A percentile compares a stretch with the other conserved stretches of the same genome.
Evolutionary conservation across 2,888 invertebrate genomes (phyloP).

Genomic region (Drosophila mayaguana): DNA sequence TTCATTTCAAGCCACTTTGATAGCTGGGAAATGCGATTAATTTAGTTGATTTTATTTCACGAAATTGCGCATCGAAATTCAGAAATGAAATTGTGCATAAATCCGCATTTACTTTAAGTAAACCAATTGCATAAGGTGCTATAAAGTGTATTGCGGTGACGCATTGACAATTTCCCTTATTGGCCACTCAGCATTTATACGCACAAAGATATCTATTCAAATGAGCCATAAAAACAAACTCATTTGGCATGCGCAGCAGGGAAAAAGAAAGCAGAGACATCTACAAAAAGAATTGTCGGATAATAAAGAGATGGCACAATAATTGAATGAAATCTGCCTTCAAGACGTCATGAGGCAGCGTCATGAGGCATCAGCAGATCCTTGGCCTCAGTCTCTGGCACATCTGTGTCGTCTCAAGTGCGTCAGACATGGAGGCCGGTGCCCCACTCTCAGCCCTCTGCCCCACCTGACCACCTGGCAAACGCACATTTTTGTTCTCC

Average conservation of each 20-base stretch:
- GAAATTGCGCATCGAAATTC: conserved; percentile 29
- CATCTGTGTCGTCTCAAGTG: conserved; percentile 51
- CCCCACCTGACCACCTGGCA: background rate
- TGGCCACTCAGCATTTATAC: conserved; percentile 2
- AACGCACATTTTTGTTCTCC: conserved; percentile 15
- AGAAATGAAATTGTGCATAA: conserved; percentile 10
- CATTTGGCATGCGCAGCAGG: conserved; percentile 53
- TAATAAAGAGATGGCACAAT: conserved; percentile 6
- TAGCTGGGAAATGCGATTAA: conserved; percentile 17
- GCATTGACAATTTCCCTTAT: conserved; percentile 47
- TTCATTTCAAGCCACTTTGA: conserved; percentile 11
- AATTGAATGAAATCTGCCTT: conserved; percentile 21
- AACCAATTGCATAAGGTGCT: conserved; percentile 29
- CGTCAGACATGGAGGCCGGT: conserved; percentile 37
- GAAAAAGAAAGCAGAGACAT: conserved; percentile 38
- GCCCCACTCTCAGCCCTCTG: too few relatives aligned
- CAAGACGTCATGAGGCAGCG: conserved; percentile 21
- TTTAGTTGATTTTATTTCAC: conserved; percentile 8
- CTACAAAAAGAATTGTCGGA: conserved; percentile 14
- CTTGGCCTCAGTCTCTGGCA: conserved; percentile 8
- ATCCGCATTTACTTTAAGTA: conserved; percentile 2
- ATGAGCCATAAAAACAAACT: conserved; percentile 13
- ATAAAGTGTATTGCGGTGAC: conserved; percentile 34
- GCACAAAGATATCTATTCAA: background rate
- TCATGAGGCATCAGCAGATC: conserved; percentile 17